Percentiles rank a stretch among this genome's conserved stretches.
Conservation (phyloP, 2,888 invertebrate genomes). For the Caenorhabditis doughertyi region DNA sequence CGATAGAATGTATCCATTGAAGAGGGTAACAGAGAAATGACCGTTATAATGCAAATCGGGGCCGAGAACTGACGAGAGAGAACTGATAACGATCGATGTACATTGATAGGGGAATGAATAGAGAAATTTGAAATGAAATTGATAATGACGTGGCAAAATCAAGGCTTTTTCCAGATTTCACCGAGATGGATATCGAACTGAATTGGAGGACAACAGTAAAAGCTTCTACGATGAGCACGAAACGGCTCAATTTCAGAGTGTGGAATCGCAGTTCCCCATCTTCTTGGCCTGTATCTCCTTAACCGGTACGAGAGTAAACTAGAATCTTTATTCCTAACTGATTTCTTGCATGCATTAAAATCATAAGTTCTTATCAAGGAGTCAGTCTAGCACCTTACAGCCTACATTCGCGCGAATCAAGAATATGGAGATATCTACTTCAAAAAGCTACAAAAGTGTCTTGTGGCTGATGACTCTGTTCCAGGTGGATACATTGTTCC, state of each 20-base stretch:
- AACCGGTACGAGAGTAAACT: constrained; percentile 87
- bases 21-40: constrained; percentile 14
- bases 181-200: constrained; percentile 94
- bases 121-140: constrained; percentile 20
- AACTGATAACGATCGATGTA: constrained; percentile 51
- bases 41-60: constrained; percentile 34
- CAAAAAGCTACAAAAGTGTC: constrained; percentile 89
- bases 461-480: constrained; percentile 88
- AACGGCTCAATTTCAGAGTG: constrained; percentile 93
- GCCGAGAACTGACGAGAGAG: constrained; percentile 32
- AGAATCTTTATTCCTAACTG: too few relatives aligned
- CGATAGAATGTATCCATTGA: neutral
- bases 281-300: constrained; percentile 97
- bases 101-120: constrained; percentile 22
- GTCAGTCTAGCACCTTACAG: constrained; percentile 39
- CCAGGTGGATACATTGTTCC: constrained; percentile 87
- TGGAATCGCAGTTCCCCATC: constrained; percentile 98
- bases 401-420: constrained; percentile 68
- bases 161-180: constrained; percentile 86
- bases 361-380: neutral
- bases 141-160: neutral
- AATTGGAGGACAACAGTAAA: constrained; percentile 89
- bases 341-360: neutral
- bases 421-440: constrained; percentile 86
- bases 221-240: constrained; percentile 93